A percentile compares a stretch with the other conserved stretches of the same genome.
Evolutionary conservation across 2,888 invertebrate species (phyloP).

Genomic region (Drosophila sordidapex): DNA sequence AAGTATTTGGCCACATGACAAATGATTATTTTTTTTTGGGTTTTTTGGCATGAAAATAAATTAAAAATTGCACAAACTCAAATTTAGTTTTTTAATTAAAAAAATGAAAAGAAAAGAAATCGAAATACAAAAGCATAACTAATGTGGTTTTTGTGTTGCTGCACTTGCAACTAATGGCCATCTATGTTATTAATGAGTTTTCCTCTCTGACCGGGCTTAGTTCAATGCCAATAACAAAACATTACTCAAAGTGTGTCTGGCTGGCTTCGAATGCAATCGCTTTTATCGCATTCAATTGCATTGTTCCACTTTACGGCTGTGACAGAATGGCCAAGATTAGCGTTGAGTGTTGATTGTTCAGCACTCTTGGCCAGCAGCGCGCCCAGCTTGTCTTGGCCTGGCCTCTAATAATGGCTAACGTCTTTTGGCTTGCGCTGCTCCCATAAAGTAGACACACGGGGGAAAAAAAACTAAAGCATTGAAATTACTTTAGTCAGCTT

Average conservation of each 20-base stretch:
- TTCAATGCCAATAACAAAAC: conserved; percentile 53
- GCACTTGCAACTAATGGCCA: conserved; percentile 59
- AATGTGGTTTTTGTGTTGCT: conserved; percentile 44
- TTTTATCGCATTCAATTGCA: background rate
- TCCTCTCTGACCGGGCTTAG: conserved; percentile 17
- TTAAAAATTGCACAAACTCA: conserved; percentile 4
- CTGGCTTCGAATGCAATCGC: conserved; percentile 17
- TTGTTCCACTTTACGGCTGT: conserved; percentile 63
- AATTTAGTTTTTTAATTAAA: conserved; percentile 54
- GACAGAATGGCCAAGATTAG: conserved; percentile 53
- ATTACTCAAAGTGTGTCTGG: conserved; percentile 60
- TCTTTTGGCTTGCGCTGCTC: conserved; percentile 52
- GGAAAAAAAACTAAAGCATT: background rate
- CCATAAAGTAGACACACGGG: conserved; percentile 29
- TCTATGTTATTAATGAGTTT: conserved; percentile 50
- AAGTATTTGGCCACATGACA: conserved; percentile 48
- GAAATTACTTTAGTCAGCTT: background rate
- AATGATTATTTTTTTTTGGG: conserved; percentile 46
- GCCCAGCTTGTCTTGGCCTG: conserved; percentile 28
- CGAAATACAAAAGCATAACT: conserved; percentile 49
- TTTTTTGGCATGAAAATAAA: conserved; percentile 38
- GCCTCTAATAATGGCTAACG: conserved; percentile 13
- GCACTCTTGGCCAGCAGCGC: conserved; percentile 26
- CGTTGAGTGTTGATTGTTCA: conserved; percentile 12
- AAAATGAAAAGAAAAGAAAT: background rate